Evolutionary conservation across 2,888 invertebrate species (phyloP).

Genomic region (Prionchulus punctatus): DNA sequence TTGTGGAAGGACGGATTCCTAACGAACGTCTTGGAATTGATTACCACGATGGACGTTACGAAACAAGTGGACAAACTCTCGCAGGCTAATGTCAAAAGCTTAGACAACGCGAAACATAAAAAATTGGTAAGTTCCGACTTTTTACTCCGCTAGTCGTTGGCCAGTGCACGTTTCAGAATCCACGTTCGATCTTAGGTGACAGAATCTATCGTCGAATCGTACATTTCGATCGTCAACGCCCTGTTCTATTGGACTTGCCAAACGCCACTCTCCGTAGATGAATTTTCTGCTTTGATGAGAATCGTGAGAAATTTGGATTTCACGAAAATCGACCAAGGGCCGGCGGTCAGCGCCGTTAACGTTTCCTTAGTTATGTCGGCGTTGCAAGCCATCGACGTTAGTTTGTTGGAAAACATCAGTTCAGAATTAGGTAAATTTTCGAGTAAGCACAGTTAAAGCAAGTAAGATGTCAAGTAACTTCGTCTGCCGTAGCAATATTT

Average conservation of each 20-base stretch:
- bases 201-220: neutral
- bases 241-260: neutral
- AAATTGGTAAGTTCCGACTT: neutral
- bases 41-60: no score
- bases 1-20: neutral
- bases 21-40: neutral
- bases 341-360: neutral
- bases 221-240: neutral
- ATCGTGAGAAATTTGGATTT: neutral
- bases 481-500: no score
- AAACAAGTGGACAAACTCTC: no score
- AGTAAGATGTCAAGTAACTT: no score
- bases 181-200: neutral
- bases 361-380: neutral
- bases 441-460: neutral
- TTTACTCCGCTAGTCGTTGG: neutral
- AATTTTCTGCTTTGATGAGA: neutral
- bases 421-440: neutral
- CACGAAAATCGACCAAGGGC: neutral
- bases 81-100: no score
- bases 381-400: neutral
- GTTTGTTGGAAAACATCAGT: neutral
- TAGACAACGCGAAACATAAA: no score
- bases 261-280: neutral
- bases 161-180: no score